A percentile compares a stretch with the other conserved stretches of the same genome.
Evolutionary conservation across 2,797 vertebrate genomes (phyloP).

Genomic region (Myotis pilosus): DNA sequence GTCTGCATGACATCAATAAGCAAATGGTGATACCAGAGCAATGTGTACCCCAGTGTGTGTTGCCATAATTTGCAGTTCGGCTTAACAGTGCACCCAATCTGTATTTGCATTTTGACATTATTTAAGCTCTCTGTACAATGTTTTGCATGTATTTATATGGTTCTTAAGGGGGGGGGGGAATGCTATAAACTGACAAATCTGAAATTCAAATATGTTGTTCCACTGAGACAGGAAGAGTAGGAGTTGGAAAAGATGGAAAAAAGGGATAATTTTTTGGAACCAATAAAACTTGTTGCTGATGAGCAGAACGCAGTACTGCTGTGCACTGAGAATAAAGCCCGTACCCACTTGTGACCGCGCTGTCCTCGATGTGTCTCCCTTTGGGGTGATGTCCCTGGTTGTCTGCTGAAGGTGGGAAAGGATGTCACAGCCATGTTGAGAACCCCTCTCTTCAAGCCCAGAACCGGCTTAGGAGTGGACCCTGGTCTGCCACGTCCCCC

Average conservation of each 20-base stretch:
- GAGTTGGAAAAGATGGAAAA: slow-evolving; percentile 47
- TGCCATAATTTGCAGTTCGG: slow-evolving; percentile 81
- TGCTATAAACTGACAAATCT: slow-evolving; percentile 77
- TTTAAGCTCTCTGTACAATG: slow-evolving; percentile 85
- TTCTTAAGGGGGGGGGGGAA: slow-evolving; percentile 69
- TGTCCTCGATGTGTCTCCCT: slow-evolving; percentile 66
- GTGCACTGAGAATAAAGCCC: slow-evolving; percentile 82
- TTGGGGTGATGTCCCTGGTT: background rate
- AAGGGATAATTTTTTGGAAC: slow-evolving; percentile 69
- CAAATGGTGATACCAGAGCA: slow-evolving; percentile 91
- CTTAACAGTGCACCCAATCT: slow-evolving; percentile 81
- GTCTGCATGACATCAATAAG: slow-evolving; percentile 95
- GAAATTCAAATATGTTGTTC: slow-evolving; percentile 60
- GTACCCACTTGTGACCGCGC: slow-evolving; percentile 77
- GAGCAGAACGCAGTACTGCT: slow-evolving; percentile 77
- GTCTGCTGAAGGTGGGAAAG: background rate
- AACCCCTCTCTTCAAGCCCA: background rate
- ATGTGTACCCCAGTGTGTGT: slow-evolving; percentile 91
- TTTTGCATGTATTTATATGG: slow-evolving; percentile 89
- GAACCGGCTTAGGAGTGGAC: background rate
- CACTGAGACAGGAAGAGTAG: slow-evolving; percentile 46
- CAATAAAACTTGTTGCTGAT: slow-evolving; percentile 82
- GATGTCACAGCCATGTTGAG: background rate
- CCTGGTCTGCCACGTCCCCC: background rate
- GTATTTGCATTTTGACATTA: slow-evolving; percentile 86